These are phyloP conservation scores for Peromyscus melanophrys DNA, from an alignment of 2,797 vertebrate species.

Conservation along the genomic window DNA sequence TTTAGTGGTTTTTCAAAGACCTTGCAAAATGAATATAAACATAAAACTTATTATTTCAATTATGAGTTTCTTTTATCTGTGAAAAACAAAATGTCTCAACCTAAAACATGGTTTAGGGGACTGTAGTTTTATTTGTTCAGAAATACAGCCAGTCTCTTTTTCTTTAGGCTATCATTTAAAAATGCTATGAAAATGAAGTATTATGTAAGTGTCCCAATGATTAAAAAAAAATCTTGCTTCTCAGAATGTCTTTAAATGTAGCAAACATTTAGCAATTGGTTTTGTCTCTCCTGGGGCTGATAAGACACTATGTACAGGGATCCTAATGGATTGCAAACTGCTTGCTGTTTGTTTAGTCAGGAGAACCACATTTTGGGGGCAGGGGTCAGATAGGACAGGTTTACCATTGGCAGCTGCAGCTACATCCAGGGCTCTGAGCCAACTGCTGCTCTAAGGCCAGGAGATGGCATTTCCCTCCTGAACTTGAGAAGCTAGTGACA, in stretches of 20 bases:
- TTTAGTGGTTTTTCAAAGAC: conserved; percentile 39
- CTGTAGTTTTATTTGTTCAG: background rate
- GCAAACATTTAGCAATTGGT: conserved; percentile 27
- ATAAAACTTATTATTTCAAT: conserved; percentile 23
- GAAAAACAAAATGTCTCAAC: conserved; percentile 31
- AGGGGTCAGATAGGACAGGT: background rate
- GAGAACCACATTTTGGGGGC: background rate
- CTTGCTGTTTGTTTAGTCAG: background rate
- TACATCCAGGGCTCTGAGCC: conserved; percentile 21
- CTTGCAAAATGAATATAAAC: conserved; percentile 11
- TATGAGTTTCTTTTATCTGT: conserved; percentile 11
- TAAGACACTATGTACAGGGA: background rate
- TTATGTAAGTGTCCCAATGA: conserved; percentile 9
- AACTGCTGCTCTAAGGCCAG: conserved; percentile 30
- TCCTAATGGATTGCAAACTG: background rate
- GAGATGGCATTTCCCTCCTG: background rate
- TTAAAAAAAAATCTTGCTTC: conserved; percentile 66
- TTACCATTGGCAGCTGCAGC: too few species aligned
- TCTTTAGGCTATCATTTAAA: conserved; percentile 32
- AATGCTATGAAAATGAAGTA: conserved; percentile 3
- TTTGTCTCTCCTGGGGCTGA: background rate
- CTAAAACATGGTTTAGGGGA: background rate
- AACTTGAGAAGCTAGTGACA: background rate
- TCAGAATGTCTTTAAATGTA: conserved; percentile 62
- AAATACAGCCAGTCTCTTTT: background rate